phyloP scores from a whole-genome alignment of 2,113 vertebrate genomes.

The Psephotus haematonotus region DNA sequence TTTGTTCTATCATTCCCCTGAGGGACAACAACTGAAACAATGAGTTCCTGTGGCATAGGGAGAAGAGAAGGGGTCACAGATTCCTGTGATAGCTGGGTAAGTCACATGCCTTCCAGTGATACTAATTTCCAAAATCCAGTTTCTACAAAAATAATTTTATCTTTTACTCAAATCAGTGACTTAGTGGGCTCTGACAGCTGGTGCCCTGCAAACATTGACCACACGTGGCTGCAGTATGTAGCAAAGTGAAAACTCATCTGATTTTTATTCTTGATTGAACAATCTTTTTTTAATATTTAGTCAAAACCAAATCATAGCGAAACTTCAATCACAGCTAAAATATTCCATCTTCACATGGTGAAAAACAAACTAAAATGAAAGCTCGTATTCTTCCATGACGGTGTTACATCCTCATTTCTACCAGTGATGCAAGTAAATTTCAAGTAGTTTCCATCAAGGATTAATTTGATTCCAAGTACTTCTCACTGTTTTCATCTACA shows the following conservation, averaged over 20 bases:
- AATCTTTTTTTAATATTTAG: background rate
- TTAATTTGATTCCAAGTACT: background rate
- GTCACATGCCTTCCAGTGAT: background rate
- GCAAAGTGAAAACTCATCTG: background rate
- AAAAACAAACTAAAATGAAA: background rate
- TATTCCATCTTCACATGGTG: background rate
- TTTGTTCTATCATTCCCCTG: background rate
- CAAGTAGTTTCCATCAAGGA: background rate
- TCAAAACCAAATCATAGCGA: background rate
- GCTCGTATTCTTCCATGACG: background rate
- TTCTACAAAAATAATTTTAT: background rate
- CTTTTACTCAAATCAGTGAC: background rate
- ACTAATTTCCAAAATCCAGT: background rate
- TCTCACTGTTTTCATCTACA: background rate
- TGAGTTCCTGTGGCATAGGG: background rate
- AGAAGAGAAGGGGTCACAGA: background rate
- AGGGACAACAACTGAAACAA: background rate
- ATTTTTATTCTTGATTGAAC: background rate
- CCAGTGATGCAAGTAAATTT: background rate
- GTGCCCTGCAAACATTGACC: fast-evolving
- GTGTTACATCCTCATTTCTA: background rate
- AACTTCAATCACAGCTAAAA: background rate
- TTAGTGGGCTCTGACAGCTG: background rate
- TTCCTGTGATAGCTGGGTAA: background rate
- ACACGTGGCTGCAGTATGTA: background rate